phyloP scores from a whole-genome alignment of 2,888 invertebrate genomes.

The Sipunculus nudus region DNA sequence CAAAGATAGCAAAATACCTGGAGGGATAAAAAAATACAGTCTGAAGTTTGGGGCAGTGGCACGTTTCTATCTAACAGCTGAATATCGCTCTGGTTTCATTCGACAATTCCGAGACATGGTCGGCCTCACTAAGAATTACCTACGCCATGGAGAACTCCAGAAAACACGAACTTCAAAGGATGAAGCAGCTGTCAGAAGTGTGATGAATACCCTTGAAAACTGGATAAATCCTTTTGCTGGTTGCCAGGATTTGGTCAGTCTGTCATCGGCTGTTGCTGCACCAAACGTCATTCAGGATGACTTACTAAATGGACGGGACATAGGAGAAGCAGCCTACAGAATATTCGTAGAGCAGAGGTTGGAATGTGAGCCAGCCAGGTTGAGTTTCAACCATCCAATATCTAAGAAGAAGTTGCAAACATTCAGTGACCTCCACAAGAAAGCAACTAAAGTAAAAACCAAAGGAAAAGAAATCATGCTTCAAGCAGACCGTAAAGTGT shows the following conservation, averaged over 20 bases:
- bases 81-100: conserved; percentile 21
- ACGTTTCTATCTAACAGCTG: conserved; percentile 20
- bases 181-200: conserved; percentile 24
- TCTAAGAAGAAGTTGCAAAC: conserved; percentile 31
- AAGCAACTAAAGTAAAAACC: too few relatives aligned
- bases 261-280: conserved; percentile 16
- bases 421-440: too few relatives aligned
- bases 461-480: too few relatives aligned
- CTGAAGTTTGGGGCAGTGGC: conserved; percentile 12
- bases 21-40: conserved; percentile 11
- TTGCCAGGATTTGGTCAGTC: conserved; percentile 9
- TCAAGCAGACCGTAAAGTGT: too few relatives aligned
- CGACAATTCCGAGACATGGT: conserved; percentile 13
- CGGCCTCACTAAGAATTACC: background rate
- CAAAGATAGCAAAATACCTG: conserved; percentile 22
- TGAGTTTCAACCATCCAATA: conserved; percentile 33
- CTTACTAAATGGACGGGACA: conserved; percentile 21
- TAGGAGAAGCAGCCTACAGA: conserved; percentile 27
- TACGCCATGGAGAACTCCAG: conserved; percentile 14
- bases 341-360: conserved; percentile 29
- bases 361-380: conserved; percentile 21
- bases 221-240: conserved; percentile 28
- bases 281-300: conserved; percentile 21
- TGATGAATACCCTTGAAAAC: conserved; percentile 11
- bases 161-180: conserved; percentile 18